Base-by-base conservation (phyloP, 2,888 invertebrate genomes). In the Acronicta alni region DNA sequence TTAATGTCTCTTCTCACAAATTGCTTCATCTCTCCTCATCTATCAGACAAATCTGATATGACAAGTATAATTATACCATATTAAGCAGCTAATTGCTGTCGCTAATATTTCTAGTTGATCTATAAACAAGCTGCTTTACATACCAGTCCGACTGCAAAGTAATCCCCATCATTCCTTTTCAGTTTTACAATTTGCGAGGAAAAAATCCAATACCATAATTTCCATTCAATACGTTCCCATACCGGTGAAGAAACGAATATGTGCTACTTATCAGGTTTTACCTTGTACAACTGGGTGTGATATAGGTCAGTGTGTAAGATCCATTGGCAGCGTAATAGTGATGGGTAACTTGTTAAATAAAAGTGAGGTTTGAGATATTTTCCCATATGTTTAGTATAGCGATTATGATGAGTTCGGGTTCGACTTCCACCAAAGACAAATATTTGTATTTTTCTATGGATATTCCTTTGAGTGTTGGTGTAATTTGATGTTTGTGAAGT, bases 261-360 rank as follows among this genome's bases (percentile, higher is more conserved):
- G 15, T 26, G 9, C 0, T 5, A 17, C 10, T 15, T 49, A 20
- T 26, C 23, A 12, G 5, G 12, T 49, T 37, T 26, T 20, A 12
- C 62, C 68, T 41, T 60, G 44, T 60, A 48, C 1, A 42, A 44
- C 17, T 6, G 1, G 5, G 12, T 15, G n/a, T 38, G 37, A 58
- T 43, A 70, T 58, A 59, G 67, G 67, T 70, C 54, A 70, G 56
- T 68, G 37, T 67, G 51, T 42, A 41, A 58, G 59, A 59, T n/a
- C 30, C 18, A 67, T 51, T 20, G 35, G 54, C 30, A 51, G 43
- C 18, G 1, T 35, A n/a, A 35, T 35, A 35, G 35, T 35, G 35
- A 35, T 35, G 35, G 35, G 35, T 35, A 35, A 35, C 30, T 12
- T 0, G 12, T 30, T 30, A 3, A 30, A 30, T 30, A 30, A 30